phyloP scores from a whole-genome alignment of 2,113 vertebrate genomes.

The Oryzias woworae region DNA sequence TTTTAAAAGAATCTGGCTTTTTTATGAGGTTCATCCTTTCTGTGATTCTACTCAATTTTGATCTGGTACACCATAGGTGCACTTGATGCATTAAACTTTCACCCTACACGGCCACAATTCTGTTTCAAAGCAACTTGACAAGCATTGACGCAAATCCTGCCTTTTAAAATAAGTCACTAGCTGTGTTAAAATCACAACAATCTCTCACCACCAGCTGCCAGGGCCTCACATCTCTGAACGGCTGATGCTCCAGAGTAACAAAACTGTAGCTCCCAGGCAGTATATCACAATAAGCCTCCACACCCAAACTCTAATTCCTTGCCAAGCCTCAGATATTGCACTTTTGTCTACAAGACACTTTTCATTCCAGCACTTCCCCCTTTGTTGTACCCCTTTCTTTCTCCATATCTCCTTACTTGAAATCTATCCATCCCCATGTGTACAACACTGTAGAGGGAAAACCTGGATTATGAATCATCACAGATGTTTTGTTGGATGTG shows the following conservation, averaged over 20 bases:
- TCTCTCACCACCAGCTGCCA: slow-evolving; percentile 6
- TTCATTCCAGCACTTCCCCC: slow-evolving; percentile 57
- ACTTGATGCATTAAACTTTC: not conserved
- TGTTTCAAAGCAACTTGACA: slow-evolving; percentile 10
- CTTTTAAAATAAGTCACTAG: slow-evolving; percentile 11
- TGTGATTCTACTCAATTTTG: too few relatives aligned
- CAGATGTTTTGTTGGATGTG: slow-evolving; percentile 66
- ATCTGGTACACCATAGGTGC: too few relatives aligned
- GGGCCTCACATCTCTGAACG: slow-evolving; percentile 36
- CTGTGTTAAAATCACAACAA: slow-evolving; percentile 16
- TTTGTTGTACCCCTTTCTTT: slow-evolving; percentile 40
- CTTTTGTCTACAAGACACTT: slow-evolving; percentile 70
- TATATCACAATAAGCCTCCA: slow-evolving; percentile 65
- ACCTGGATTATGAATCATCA: slow-evolving; percentile 42
- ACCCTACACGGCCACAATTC: not conserved
- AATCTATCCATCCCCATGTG: slow-evolving; percentile 69
- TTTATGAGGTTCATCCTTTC: too few relatives aligned
- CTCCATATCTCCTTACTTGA: slow-evolving; percentile 47
- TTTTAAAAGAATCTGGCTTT: too few relatives aligned
- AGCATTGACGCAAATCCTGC: slow-evolving; percentile 16
- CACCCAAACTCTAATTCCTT: slow-evolving; percentile 41
- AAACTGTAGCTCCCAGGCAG: slow-evolving; percentile 34
- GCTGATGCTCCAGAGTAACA: slow-evolving; percentile 29
- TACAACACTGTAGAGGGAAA: slow-evolving; percentile 37
- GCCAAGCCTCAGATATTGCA: slow-evolving; percentile 72